Base-by-base conservation (phyloP, 2,797 vertebrate genomes). In the Lindbergichthys nudifrons region DNA sequence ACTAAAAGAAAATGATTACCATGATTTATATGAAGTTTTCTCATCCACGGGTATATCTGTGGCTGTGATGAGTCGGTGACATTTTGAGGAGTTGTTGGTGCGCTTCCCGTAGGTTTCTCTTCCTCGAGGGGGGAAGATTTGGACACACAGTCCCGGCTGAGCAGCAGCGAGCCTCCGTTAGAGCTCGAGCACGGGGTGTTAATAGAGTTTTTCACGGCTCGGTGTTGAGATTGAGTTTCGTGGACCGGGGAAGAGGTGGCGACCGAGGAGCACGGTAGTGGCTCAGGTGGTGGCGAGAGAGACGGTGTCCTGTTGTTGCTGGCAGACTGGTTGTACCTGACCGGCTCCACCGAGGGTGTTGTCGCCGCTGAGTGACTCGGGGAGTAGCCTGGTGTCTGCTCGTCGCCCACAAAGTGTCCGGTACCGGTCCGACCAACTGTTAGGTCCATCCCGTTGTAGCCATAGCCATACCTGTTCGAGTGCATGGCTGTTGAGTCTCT, bases 11-110 rank as follows among this genome's bases (percentile, higher is more conserved):
- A 51, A 73, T 56, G 47, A 66, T 97, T 98, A 99, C 97, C 98
- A 89, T 99, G 97, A 95, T 93, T 99, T 96, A 99, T 97, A 85
- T 99, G 98, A 87, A 99, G 97, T 94, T 99, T 99, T 92, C 97
- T 95, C 98, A 99, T 99, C 98, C 98, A 99, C 42, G 98, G 98
- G 84, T 99, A 99, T 91, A 99, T 99, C 94, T 99, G 97, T 82
- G 98, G 97, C 76, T 99, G 98, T 53, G 95, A 76, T 39, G 95
- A 94, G 86, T 97, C 96, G 88, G 91, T 95, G 88, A 95, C 92
- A 92, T 95, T 97, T 92, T 96, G 96, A 80, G 96, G 95, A 93
- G 94, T 96, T 91, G 95, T 92, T 91, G 96, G 96, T 92, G 96
- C 95, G 94, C 96, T 96, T 93, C 96, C 96, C 86, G 96, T 94